Evolutionary conservation across 2,113 vertebrate species (phyloP).

Genomic region (Seriola quinqueradiata): DNA sequence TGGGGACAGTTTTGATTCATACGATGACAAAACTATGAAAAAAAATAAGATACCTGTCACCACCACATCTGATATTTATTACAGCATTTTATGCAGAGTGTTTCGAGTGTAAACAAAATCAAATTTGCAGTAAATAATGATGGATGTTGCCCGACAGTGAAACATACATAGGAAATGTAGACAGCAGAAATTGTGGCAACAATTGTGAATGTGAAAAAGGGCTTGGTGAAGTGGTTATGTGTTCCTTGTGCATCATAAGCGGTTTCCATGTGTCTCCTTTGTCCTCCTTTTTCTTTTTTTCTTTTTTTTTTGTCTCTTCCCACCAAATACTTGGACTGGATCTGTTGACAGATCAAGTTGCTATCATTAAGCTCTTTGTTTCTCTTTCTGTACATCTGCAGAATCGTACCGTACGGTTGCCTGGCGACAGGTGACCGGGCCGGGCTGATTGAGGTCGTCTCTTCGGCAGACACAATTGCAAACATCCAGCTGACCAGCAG

Average conservation of each 20-base stretch:
- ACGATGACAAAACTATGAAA: neutral
- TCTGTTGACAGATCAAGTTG: neutral
- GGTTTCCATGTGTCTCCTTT: no score
- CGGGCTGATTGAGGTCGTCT: slow-evolving; percentile 97
- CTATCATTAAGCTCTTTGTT: neutral
- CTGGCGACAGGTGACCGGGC: slow-evolving; percentile 96
- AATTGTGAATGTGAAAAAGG: no score
- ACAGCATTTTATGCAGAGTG: neutral
- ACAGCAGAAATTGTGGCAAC: neutral
- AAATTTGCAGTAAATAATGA: neutral
- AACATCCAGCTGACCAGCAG: slow-evolving; percentile 99
- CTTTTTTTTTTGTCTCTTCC: neutral
- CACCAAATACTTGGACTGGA: neutral
- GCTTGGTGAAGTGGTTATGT: no score
- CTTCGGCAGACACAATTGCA: slow-evolving; percentile 95
- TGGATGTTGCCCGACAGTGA: no score
- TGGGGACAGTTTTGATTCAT: neutral
- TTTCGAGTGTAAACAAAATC: neutral
- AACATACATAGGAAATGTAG: neutral
- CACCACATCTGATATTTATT: neutral
- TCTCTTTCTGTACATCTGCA: slow-evolving; percentile 52
- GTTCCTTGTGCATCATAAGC: neutral
- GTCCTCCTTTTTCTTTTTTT: neutral
- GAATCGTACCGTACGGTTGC: slow-evolving; percentile 96
- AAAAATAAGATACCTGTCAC: neutral